Conservation (phyloP, 2,113 vertebrate species). For the Alethe diademata region DNA sequence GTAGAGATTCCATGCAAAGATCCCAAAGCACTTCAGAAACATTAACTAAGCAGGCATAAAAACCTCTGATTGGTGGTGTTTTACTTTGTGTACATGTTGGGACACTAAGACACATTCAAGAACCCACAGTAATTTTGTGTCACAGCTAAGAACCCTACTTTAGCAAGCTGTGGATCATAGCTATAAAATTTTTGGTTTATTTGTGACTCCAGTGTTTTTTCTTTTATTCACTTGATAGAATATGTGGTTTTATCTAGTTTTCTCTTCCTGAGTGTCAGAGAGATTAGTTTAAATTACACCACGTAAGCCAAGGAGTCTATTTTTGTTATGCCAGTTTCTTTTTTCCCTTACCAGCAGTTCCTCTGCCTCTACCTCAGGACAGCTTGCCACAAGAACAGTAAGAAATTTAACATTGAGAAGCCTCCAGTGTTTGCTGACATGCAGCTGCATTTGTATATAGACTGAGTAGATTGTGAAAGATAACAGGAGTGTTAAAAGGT, state of each 20-base stretch:
- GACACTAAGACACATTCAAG: conserved; percentile 14
- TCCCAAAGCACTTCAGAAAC: conserved; percentile 32
- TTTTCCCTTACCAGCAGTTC: not conserved
- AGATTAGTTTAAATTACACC: not conserved
- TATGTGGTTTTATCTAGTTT: not conserved
- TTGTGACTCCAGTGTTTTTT: not conserved
- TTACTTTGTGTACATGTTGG: not conserved
- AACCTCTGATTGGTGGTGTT: not conserved
- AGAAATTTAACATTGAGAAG: not conserved
- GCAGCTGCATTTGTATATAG: not conserved
- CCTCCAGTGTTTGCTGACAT: not conserved
- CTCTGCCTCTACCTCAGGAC: not conserved
- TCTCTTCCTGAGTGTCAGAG: not conserved
- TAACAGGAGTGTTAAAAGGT: not conserved
- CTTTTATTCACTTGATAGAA: not conserved
- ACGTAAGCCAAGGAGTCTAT: not conserved
- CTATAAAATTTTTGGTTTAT: not conserved
- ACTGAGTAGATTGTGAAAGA: not conserved
- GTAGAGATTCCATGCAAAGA: conserved; percentile 12
- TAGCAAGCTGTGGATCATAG: not conserved
- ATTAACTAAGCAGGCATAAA: conserved; percentile 23
- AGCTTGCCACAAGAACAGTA: not conserved
- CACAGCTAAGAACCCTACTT: not conserved
- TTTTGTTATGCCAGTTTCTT: not conserved
- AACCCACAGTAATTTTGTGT: not conserved